These are phyloP conservation scores for Oryzias sinensis DNA, from an alignment of 2,797 vertebrate species.

Conservation along the genomic window DNA sequence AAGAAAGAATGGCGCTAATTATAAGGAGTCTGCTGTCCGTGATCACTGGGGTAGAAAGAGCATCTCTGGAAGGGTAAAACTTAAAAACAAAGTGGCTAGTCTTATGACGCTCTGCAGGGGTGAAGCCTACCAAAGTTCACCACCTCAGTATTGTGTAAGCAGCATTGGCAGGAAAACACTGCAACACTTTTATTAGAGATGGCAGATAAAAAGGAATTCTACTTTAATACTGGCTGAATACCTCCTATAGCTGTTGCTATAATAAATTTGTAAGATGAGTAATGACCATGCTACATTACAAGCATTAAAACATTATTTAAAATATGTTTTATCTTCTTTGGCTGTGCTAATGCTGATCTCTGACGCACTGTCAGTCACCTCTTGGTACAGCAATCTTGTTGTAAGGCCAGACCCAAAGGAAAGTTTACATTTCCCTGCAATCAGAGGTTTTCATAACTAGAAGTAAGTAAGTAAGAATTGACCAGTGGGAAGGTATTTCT, in stretches of 20 bases:
- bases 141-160: constrained; percentile 78
- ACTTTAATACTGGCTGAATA: background rate
- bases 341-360: too few relatives aligned
- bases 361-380: constrained; percentile 23
- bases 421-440: constrained; percentile 39
- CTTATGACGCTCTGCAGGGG: constrained; percentile 79
- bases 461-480: constrained; percentile 43
- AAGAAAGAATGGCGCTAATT: constrained; percentile 70
- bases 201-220: constrained; percentile 23
- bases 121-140: constrained; percentile 72
- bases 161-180: constrained; percentile 40
- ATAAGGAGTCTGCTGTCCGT: constrained; percentile 73
- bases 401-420: constrained; percentile 61
- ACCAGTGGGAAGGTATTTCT: constrained; percentile 57
- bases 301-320: background rate
- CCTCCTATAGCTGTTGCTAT: background rate
- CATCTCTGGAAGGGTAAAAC: constrained; percentile 71
- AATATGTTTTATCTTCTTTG: background rate
- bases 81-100: constrained; percentile 75
- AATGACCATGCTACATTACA: background rate
- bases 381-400: constrained; percentile 56
- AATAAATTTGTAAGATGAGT: constrained; percentile 5
- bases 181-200: constrained; percentile 27
- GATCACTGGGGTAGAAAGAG: constrained; percentile 77
- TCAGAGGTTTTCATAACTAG: constrained; percentile 61